A percentile compares a stretch with the other conserved stretches of the same genome.
These are phyloP conservation scores for Urophycis tenuis DNA, from an alignment of 2,797 vertebrate species.

Conservation along the genomic window DNA sequence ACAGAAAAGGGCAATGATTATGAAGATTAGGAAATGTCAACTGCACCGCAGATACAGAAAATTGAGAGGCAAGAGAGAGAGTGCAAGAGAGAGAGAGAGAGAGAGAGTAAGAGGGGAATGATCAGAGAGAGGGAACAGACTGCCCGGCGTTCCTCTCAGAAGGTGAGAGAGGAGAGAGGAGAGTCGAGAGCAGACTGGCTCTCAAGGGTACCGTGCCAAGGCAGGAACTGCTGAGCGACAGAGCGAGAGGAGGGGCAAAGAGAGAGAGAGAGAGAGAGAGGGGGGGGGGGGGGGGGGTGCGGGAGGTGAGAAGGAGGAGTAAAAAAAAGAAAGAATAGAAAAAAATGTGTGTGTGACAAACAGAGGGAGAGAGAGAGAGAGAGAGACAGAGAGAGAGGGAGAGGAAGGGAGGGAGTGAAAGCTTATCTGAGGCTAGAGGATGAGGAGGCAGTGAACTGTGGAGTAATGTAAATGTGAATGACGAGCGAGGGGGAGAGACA, in stretches of 20 bases:
- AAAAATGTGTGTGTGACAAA: conserved; percentile 2
- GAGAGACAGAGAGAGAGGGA: conserved; percentile 6
- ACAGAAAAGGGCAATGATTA: conserved; percentile 9
- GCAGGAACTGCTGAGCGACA: conserved; percentile 61
- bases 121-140: conserved; percentile 34
- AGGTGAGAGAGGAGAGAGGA: conserved; percentile 48
- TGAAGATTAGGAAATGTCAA: conserved; percentile 47
- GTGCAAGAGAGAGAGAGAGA: conserved; percentile 18
- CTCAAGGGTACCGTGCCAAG: conserved; percentile 70
- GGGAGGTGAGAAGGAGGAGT: background rate
- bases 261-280: background rate
- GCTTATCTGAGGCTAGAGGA: conserved; percentile 36
- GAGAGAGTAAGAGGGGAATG: conserved; percentile 3
- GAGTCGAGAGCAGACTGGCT: conserved; percentile 57
- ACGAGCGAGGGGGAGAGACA: background rate
- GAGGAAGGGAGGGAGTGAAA: conserved; percentile 11
- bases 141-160: conserved; percentile 49
- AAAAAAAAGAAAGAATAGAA: background rate
- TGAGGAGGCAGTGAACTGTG: conserved; percentile 33
- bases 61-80: conserved; percentile 7
- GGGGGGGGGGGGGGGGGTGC: background rate
- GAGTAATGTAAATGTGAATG: conserved; percentile 44
- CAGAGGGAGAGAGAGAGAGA: background rate
- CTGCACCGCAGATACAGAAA: conserved; percentile 41
- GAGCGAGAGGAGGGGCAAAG: conserved; percentile 14